Evolutionary conservation across 2,797 vertebrate genomes (phyloP), one percentile per base, ranked within the genome.

Genomic region (Sphaeramia orbicularis): DNA sequence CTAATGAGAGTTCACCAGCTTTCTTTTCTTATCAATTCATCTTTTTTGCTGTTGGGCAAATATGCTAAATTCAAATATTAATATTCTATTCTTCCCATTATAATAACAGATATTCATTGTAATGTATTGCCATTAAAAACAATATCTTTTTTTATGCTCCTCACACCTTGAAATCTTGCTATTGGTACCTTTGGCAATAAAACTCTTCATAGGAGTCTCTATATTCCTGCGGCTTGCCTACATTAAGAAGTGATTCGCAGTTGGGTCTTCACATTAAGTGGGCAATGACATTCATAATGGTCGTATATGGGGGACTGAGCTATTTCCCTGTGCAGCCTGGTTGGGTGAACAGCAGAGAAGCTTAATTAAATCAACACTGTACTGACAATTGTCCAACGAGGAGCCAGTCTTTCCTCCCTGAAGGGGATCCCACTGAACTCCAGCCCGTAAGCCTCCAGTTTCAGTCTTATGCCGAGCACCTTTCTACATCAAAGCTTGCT

Each of bases 401-500:
- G 84, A 70, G 71, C 71, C 72, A 41, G 60, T 66, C 77, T 83
- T 81, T 76, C 69, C 60, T 89, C 80, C 90, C 88, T 49, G 69
- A 84, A 78, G 89, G 87, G 86, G 91, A 91, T 89, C 87, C 83
- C 65, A 52, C 83, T 69, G 75, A 90, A 90, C 60, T 64, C 72
- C 27, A 54, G 55, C 72, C 81, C 53, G 73, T 84, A 89, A 92
- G 90, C 83, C 85, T 88, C 84, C 89, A 83, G 89, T 89, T 92
- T 90, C 78, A 68, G 64, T 81, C 72, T 67, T 86, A 80, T 84
- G 68, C 89, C 54, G 69, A 86, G 85, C 92, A 91, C 89, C 89
- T 92, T 94, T 88, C 84, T 71, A 92, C 92, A 93, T 95, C 93
- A 94, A 93, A 94, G 94, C 88, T 21, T 45, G 70, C 78, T 72